A percentile compares a stretch with the other conserved stretches of the same genome.
Conservation (phyloP, 1,140 invertebrate species). For the Mamestra configurata region DNA sequence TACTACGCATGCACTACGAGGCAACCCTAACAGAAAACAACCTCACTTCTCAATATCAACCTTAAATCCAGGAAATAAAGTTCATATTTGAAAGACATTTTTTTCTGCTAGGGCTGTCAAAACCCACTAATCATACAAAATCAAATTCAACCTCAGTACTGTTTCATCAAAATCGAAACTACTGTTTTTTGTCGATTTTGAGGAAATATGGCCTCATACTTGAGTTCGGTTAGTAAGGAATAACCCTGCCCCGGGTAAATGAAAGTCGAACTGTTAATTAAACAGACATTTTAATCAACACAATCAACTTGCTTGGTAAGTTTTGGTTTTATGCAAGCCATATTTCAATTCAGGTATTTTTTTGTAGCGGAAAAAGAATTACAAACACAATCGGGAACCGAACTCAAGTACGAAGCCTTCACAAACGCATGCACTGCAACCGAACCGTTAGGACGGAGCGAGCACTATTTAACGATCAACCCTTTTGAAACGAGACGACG, state of each 20-base stretch:
- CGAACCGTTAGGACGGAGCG: constrained; percentile 71
- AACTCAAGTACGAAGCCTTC: constrained; percentile 29
- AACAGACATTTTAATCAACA: background rate
- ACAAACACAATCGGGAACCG: background rate
- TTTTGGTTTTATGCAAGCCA: too few species aligned
- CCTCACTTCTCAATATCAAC: constrained; percentile 36
- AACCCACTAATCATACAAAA: constrained; percentile 44
- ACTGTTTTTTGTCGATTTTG: constrained; percentile 20
- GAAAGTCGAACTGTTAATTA: background rate
- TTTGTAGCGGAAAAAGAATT: background rate
- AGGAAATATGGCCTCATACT: constrained; percentile 4
- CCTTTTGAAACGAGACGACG: constrained; percentile 87
- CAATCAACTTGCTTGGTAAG: background rate
- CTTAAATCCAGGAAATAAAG: constrained; percentile 23
- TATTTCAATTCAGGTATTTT: background rate
- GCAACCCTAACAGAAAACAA: constrained; percentile 38
- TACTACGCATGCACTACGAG: constrained; percentile 83
- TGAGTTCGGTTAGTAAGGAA: background rate
- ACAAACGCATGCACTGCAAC: constrained; percentile 73
- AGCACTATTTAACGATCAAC: constrained; percentile 84
- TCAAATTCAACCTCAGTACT: constrained; percentile 24
- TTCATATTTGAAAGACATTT: constrained; percentile 30
- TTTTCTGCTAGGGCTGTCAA: constrained; percentile 21
- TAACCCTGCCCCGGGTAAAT: background rate
- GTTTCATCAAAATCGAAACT: constrained; percentile 32